Conservation (phyloP, 2,888 invertebrate genomes). For the Ornithoptera alexandrae region DNA sequence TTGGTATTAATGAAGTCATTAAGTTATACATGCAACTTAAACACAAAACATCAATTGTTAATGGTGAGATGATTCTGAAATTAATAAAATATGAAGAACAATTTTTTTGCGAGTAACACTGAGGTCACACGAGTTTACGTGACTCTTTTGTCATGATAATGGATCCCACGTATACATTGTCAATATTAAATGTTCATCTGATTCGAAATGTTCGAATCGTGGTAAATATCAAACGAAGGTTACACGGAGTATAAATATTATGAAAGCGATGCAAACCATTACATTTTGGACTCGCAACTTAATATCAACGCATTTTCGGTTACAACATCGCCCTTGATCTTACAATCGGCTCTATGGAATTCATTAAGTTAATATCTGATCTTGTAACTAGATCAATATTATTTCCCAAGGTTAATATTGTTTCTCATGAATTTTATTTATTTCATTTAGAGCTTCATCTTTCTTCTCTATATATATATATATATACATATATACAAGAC, state of each 20-base stretch:
- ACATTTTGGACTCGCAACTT: neutral
- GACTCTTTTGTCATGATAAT: neutral
- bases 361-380: neutral
- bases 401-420: no score
- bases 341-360: neutral
- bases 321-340: constrained; percentile 10
- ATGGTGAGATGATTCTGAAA: no score
- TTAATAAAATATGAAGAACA: no score
- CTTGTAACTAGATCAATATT: no score
- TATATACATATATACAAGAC: no score
- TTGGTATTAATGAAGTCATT: no score
- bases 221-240: constrained; percentile 12
- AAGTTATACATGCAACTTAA: no score
- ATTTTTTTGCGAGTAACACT: no score
- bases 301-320: neutral
- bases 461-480: no score
- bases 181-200: constrained; percentile 1
- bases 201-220: neutral
- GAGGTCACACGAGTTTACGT: neutral
- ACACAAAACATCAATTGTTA: no score
- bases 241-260: constrained; percentile 4
- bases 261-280: constrained; percentile 1
- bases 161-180: constrained; percentile 8
- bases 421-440: no score
- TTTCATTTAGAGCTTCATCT: no score